Conservation (phyloP, 2,113 vertebrate species). For the Acrocephalus kingi region DNA sequence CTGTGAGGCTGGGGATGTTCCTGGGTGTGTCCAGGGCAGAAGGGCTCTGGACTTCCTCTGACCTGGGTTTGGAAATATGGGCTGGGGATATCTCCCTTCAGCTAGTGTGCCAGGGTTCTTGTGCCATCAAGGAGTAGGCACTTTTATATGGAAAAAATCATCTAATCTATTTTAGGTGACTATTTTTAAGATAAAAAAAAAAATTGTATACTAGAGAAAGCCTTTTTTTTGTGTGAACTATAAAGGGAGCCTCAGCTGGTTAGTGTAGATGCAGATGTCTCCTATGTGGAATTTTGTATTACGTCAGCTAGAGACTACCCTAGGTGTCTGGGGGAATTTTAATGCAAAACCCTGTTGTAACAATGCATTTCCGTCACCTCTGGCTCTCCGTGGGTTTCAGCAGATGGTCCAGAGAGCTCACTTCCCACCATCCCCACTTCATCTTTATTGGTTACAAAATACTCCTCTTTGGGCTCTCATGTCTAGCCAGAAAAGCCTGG, state of each 20-base stretch:
- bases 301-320: neutral
- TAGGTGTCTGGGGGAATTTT: neutral
- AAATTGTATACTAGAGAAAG: neutral
- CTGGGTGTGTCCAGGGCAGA: neutral
- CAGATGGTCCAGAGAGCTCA: neutral
- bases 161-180: neutral
- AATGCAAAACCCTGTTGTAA: neutral
- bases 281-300: neutral
- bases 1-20: rapidly evolving
- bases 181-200: conserved; percentile 40
- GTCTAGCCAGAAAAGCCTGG: neutral
- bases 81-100: neutral
- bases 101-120: neutral
- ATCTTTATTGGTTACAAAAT: neutral
- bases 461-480: neutral
- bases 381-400: neutral
- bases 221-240: neutral
- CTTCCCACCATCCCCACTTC: neutral
- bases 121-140: neutral
- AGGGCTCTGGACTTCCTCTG: neutral
- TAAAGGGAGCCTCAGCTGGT: neutral
- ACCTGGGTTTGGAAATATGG: neutral
- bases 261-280: neutral
- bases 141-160: neutral
- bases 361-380: neutral